Evolutionary conservation across 2,113 vertebrate genomes (phyloP).

Genomic region (Oncorhynchus masou): DNA sequence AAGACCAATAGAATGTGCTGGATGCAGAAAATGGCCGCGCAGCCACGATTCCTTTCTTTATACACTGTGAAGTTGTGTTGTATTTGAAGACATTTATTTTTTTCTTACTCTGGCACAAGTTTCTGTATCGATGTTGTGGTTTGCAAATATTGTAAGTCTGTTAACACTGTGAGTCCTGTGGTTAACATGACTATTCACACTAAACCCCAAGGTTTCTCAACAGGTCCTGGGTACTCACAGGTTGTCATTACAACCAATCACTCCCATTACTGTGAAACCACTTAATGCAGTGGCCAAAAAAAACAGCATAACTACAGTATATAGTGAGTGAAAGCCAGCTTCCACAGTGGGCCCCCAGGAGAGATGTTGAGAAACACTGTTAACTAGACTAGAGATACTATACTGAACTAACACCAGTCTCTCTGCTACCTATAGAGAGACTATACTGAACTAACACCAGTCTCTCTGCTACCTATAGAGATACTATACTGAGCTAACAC

Average conservation of each 20-base stretch:
- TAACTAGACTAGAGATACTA: not conserved
- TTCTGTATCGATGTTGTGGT: not conserved
- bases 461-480: too few species aligned
- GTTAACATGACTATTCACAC: not conserved
- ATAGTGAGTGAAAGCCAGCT: not conserved
- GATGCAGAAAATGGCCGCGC: constrained; percentile 54
- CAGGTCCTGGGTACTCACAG: not conserved
- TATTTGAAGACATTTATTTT: not conserved
- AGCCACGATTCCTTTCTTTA: not conserved
- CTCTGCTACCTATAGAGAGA: too few species aligned
- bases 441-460: too few species aligned
- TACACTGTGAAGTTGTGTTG: constrained; percentile 17
- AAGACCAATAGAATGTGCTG: constrained; percentile 38
- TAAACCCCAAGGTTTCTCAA: not conserved
- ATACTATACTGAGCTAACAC: too few species aligned
- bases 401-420: too few species aligned
- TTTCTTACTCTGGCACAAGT: not conserved
- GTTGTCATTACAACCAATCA: not conserved
- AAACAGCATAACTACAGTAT: not conserved
- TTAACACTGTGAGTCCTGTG: not conserved
- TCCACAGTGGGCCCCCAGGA: not conserved
- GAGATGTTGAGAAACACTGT: not conserved
- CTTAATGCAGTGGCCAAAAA: not conserved
- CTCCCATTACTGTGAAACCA: not conserved
- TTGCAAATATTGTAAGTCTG: not conserved